These are phyloP conservation scores for Myotis yumanensis DNA, from an alignment of 2,113 vertebrate species.

Conservation along the genomic window DNA sequence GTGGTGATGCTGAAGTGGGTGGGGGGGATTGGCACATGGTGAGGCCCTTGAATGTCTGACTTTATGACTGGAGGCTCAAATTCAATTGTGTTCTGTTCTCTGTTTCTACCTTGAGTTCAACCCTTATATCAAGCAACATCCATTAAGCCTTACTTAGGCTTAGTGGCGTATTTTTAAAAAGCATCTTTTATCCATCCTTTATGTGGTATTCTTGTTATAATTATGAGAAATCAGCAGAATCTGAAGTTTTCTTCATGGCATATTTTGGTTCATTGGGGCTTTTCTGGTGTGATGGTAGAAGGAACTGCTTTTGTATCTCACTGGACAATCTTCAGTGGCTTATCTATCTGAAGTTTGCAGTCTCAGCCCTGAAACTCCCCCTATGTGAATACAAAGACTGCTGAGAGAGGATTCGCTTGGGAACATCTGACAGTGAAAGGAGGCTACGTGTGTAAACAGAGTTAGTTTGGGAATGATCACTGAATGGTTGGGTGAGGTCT, in stretches of 20 bases:
- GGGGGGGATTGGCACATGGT: background rate
- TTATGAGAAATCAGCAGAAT: background rate
- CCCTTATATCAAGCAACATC: background rate
- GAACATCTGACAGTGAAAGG: background rate
- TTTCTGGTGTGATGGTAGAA: background rate
- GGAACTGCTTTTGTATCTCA: background rate
- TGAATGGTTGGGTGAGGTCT: conserved; percentile 43
- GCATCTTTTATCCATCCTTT: background rate
- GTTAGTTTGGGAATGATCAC: background rate
- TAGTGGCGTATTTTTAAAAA: background rate
- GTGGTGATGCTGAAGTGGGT: background rate
- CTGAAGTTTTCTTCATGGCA: background rate
- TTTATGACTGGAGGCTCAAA: background rate
- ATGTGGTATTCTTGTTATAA: background rate
- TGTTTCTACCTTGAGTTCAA: background rate
- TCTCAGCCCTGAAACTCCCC: background rate
- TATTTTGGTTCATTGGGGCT: background rate
- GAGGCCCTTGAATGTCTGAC: background rate
- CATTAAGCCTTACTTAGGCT: background rate
- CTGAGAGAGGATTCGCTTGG: background rate
- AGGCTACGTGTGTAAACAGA: background rate
- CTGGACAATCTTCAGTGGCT: background rate
- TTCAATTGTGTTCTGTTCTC: background rate
- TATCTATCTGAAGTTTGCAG: background rate
- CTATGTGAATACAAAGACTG: background rate